Conservation (phyloP, 1,140 invertebrate species). For the Papilio machaon region DNA sequence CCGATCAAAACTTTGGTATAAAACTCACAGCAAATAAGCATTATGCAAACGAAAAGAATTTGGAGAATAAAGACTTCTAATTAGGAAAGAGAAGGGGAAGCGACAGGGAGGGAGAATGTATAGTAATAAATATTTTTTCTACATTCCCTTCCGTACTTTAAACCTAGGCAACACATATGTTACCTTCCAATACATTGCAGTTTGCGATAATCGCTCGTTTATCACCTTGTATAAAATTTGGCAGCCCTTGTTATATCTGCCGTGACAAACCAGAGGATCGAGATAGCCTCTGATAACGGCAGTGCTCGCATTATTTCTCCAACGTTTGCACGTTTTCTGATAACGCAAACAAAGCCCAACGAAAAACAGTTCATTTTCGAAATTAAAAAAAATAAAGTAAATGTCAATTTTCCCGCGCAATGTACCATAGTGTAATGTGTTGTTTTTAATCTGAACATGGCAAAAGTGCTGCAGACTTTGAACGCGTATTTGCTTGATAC, state of each 20-base stretch:
- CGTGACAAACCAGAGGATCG: slow-evolving; percentile 72
- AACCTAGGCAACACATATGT: neutral
- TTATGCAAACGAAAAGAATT: too few relatives aligned
- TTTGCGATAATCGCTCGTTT: neutral
- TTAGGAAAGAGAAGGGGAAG: neutral
- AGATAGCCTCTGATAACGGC: slow-evolving; percentile 76
- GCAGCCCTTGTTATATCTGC: slow-evolving; percentile 65
- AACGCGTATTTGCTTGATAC: slow-evolving; percentile 71
- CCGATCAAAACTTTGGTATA: too few relatives aligned
- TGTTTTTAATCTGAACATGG: slow-evolving; percentile 56
- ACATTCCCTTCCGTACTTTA: neutral
- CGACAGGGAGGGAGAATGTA: neutral
- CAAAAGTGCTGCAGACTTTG: slow-evolving; percentile 69
- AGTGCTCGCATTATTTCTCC: slow-evolving; percentile 61
- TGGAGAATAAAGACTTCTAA: neutral
- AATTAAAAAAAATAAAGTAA: slow-evolving; percentile 33
- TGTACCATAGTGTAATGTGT: slow-evolving; percentile 38
- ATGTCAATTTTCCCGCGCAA: slow-evolving; percentile 32
- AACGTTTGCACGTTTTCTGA: slow-evolving; percentile 51
- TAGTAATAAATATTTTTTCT: neutral
- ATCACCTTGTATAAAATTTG: neutral
- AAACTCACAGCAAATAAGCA: too few relatives aligned
- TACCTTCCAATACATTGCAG: neutral
- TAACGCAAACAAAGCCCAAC: slow-evolving; percentile 43
- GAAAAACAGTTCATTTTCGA: slow-evolving; percentile 42